Base-by-base conservation (phyloP, 1,140 invertebrate genomes). In the Drosophila prosaltans region DNA sequence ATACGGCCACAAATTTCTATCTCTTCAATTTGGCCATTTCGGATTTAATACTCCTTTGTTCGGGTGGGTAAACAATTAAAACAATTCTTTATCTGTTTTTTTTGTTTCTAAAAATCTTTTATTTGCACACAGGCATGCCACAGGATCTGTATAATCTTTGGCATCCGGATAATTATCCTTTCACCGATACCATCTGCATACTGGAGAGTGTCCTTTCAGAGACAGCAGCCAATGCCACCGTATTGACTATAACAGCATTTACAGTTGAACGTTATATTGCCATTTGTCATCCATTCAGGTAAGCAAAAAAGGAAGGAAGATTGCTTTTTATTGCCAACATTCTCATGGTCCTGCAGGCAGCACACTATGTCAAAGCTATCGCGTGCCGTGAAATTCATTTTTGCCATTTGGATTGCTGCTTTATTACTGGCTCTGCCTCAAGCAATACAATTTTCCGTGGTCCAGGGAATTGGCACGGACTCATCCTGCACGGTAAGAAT, bases 241-340 rank as follows among this genome's bases (percentile, higher is more conserved):
- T 98, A 0, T 93, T 98, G n/a, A 98, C 97, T 1, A 98, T 98
- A 72, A 97, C 97, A 1, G 95, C 95, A 9, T 97, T 97, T 92
- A 97, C 97, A 1, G 93, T 97, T 2, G 97, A 98, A 92, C 93
- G 97, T 10, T 97, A 97, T 90, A 93, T 97, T n/a, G 96, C 96
- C 55, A 97, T 97, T 67, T 97, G 96, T 83, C 95, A 97, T 92
- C 96, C 96, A 3, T 94, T 97, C 77, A 93, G 94, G 80, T 94
- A 70, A 83, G 90, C 65, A 36, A 21, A 32, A 3, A 16, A 16
- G 16, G 4, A 8, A 16, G 3, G 26, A 51, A 48, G 21, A 10
- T 28, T 57, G 26, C 48, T 21, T 9, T 9, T 21, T n/a, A 21
- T 11, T 51, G 16, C 21, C 41, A 77, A 66, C 51, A 72, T 65